Base-by-base conservation (phyloP, 2,113 vertebrate genomes). In the Albula glossodonta region DNA sequence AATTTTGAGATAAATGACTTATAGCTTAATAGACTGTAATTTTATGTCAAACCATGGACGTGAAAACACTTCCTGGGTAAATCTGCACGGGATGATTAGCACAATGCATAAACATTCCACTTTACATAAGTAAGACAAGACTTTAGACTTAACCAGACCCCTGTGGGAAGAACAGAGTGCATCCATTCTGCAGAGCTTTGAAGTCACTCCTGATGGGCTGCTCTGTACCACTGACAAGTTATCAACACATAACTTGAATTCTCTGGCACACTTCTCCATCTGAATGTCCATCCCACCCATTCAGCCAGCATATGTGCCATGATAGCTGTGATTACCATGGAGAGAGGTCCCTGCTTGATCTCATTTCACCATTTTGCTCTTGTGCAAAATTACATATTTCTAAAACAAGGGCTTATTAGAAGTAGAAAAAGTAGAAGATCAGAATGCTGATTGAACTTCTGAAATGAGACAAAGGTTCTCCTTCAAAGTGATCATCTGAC, bases 181-280 rank as follows among this genome's bases (percentile, higher is more conserved):
- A 52, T 8, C 31, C 53, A 63, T 15, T 51, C 50, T 51, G n/a
- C n/a, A 8, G 9, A 74, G 79, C 80, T 66, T 66, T 66, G 60
- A 66, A 66, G 60, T 66, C 60, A 66, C 60, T 19, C 60, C 22
- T 66, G 60, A 66, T 7, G 60, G 6, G 60, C 17, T 19, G 22
- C 60, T 60, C 56, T 81, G 53, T 57, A 78, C 79, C 48, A 50
- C 79, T 84, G 84, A 77, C 63, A 41, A 52, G 81, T 82, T 90
- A 88, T 88, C 88, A 88, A 89, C 89, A 88, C 89, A 90, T 91
- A 90, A 86, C 89, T 90, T 84, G 66, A 86, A 89, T 89, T 90
- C 90, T 83, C 77, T 88, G 88, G 87, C 86, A 90, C 87, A 60
- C 50, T 74, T 53, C 31, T 74, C 74, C 79, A 51, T 56, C 74